phyloP scores from a whole-genome alignment of 2,113 vertebrate genomes.

The Limanda limanda region DNA sequence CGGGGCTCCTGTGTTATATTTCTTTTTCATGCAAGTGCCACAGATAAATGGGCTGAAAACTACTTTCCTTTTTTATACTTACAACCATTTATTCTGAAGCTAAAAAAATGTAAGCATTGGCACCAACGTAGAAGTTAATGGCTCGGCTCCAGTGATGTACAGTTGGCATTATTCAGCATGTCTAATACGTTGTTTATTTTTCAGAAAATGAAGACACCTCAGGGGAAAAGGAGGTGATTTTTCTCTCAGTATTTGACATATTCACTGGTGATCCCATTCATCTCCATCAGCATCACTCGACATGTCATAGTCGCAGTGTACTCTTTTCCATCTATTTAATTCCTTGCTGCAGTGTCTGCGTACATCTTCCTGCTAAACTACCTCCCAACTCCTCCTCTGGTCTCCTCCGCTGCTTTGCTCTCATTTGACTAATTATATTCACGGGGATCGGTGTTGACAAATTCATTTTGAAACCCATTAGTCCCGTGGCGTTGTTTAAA shows the following conservation, averaged over 20 bases:
- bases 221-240: conserved; percentile 70
- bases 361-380: conserved; percentile 36
- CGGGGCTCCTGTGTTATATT: neutral
- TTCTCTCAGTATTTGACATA: conserved; percentile 63
- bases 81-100: conserved; percentile 4
- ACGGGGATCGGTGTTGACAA: conserved; percentile 81
- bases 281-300: conserved; percentile 20
- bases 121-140: conserved; percentile 45
- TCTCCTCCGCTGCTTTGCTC: conserved; percentile 62
- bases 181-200: conserved; percentile 65
- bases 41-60: conserved; percentile 4
- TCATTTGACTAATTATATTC: conserved; percentile 83
- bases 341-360: conserved; percentile 15
- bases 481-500: conserved; percentile 82
- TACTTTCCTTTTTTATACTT: neutral
- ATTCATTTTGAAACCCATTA: conserved; percentile 86
- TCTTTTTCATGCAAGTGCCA: neutral
- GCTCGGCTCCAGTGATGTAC: conserved; percentile 17
- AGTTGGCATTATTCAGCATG: conserved; percentile 31
- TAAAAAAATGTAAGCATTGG: conserved; percentile 40
- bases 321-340: conserved; percentile 7
- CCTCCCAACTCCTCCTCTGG: conserved; percentile 44
- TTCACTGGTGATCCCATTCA: conserved; percentile 24
- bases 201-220: conserved; percentile 87
- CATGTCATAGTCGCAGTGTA: neutral